Percentiles rank a stretch among this genome's conserved stretches.
These are phyloP conservation scores for Pristionchus arcanus DNA, from an alignment of 2,888 invertebrate genomes.

Conservation along the genomic window DNA sequence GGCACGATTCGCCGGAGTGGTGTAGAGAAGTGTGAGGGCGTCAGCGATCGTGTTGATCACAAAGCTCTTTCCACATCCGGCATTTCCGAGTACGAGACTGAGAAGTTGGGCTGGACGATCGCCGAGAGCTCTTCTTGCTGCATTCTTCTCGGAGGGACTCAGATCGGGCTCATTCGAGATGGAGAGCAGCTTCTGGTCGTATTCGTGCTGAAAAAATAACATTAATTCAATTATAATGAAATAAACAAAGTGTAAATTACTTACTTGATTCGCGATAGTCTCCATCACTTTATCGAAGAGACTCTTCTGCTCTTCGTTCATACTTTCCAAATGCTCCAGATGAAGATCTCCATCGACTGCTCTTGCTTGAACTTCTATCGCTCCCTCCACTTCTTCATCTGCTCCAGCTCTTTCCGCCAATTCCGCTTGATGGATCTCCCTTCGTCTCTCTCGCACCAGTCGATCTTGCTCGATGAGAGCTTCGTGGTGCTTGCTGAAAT, in stretches of 20 bases:
- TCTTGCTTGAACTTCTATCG: constrained; percentile 11
- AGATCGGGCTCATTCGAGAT: not conserved
- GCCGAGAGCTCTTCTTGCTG: not conserved
- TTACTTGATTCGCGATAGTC: constrained; percentile 42
- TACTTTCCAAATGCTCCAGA: not conserved
- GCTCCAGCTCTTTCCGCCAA: not conserved
- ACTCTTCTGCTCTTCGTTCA: constrained; percentile 55
- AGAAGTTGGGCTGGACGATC: not conserved
- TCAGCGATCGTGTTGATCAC: constrained; percentile 61
- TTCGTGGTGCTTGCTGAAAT: not conserved
- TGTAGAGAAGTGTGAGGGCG: constrained; percentile 53
- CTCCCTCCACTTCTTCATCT: not conserved
- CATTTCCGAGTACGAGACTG: constrained; percentile 57
- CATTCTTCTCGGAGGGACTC: not conserved
- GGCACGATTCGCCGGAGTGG: not conserved
- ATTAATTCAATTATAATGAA: not conserved
- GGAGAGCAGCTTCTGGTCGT: not conserved
- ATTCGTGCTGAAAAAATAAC: not conserved
- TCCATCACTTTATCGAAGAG: constrained; percentile 54
- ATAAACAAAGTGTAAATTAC: not conserved
- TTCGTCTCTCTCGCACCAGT: not conserved
- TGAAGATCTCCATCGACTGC: constrained; percentile 54
- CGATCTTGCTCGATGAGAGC: not conserved
- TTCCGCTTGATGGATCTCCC: too few relatives aligned
- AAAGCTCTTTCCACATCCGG: constrained; percentile 61